Evolutionary conservation across 1,140 invertebrate species (phyloP).

Genomic region (Mya arenaria): DNA sequence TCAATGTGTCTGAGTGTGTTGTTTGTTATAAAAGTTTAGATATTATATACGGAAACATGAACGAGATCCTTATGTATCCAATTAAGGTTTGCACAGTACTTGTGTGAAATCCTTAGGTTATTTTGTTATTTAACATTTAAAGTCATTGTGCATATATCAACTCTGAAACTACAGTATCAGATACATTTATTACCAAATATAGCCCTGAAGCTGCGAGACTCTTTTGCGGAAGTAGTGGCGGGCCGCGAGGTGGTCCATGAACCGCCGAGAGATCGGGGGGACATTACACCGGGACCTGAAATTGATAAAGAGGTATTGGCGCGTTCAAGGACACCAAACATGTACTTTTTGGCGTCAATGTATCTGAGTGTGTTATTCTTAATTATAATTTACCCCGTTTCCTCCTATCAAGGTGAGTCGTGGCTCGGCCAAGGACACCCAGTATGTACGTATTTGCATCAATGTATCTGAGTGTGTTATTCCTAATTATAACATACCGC

Average conservation of each 20-base stretch:
- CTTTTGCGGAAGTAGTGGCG: constrained; percentile 55
- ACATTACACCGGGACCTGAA: constrained; percentile 26
- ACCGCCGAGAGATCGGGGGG: constrained; percentile 33
- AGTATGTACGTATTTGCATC: constrained; percentile 59
- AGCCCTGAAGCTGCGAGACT: constrained; percentile 55
- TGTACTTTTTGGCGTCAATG: not conserved
- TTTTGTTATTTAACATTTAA: too few relatives aligned
- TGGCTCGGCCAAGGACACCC: constrained; percentile 38
- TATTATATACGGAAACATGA: too few relatives aligned
- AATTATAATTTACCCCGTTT: not conserved
- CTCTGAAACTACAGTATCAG: not conserved
- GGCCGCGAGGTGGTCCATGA: constrained; percentile 51
- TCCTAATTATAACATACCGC: too few relatives aligned
- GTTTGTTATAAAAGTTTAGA: too few relatives aligned
- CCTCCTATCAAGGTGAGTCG: constrained; percentile 11
- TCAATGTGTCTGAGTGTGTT: too few relatives aligned
- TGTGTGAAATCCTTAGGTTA: too few relatives aligned
- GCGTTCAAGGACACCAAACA: not conserved
- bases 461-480: too few relatives aligned
- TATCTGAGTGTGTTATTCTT: not conserved
- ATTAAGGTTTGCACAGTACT: too few relatives aligned
- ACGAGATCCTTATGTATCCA: too few relatives aligned
- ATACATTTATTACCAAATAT: constrained; percentile 58
- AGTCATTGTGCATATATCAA: too few relatives aligned
- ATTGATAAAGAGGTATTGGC: not conserved